Percentiles rank a stretch among this genome's conserved stretches.
Conservation (phyloP, 2,113 vertebrate genomes). For the Illadopsis cleaveri region DNA sequence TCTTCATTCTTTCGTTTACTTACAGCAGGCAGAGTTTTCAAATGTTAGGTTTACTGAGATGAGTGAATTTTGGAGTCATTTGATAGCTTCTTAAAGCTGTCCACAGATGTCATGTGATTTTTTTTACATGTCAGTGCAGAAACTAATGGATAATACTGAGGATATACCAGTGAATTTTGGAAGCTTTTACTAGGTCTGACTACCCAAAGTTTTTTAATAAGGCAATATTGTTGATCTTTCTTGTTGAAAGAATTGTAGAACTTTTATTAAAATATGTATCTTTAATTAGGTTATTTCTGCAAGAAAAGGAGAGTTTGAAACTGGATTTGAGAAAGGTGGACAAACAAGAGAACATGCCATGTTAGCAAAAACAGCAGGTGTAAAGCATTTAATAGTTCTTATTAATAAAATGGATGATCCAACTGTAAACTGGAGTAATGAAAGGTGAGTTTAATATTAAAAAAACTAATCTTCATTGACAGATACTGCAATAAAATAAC, state of each 20-base stretch:
- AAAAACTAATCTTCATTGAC: neutral
- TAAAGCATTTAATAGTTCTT: conserved; percentile 97
- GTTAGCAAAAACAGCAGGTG: conserved; percentile 98
- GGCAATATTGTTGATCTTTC: neutral
- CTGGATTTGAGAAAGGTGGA: conserved; percentile 98
- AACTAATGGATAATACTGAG: neutral
- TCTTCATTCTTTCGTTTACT: neutral
- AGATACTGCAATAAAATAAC: neutral
- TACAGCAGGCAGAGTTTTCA: neutral
- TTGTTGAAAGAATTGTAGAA: neutral
- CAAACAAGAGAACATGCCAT: conserved; percentile 98
- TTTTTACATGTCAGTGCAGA: neutral
- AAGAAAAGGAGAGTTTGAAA: conserved; percentile 99
- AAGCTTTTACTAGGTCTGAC: neutral
- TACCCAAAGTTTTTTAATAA: neutral
- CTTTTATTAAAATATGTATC: neutral
- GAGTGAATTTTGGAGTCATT: neutral
- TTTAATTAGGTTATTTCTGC: conserved; percentile 92
- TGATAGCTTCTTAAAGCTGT: neutral
- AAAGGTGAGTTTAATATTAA: conserved; percentile 78
- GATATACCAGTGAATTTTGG: neutral
- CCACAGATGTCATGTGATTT: neutral
- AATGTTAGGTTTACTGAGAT: neutral
- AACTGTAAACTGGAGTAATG: conserved; percentile 97
- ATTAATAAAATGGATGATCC: conserved; percentile 99